These are phyloP conservation scores for Alloscopus bannaensis DNA, from an alignment of 2,888 invertebrate species.

Conservation along the genomic window DNA sequence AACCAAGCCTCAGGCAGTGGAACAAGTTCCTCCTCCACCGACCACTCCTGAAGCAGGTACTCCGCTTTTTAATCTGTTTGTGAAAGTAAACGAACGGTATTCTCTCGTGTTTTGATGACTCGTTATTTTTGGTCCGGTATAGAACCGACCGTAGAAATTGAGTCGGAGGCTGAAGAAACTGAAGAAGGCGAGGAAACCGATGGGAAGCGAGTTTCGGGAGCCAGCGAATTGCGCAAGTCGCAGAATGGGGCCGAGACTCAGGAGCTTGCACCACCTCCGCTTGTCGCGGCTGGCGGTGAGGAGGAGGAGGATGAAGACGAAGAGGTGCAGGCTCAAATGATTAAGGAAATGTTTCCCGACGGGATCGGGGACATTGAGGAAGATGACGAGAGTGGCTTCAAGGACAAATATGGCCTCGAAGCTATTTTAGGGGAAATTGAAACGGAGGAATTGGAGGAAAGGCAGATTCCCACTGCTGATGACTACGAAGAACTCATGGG, in stretches of 20 bases:
- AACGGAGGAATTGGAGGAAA: slow-evolving; percentile 33
- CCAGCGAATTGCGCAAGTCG: no score
- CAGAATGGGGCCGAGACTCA: no score
- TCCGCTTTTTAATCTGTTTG: no score
- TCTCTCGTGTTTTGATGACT: no score
- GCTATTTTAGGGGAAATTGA: slow-evolving; percentile 61
- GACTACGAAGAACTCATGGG: slow-evolving; percentile 41
- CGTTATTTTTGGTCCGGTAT: no score
- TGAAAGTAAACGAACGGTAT: no score
- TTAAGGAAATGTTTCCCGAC: slow-evolving; percentile 50
- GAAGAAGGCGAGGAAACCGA: no score
- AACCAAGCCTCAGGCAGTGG: not conserved
- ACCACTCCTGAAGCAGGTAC: no score
- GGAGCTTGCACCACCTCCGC: not conserved
- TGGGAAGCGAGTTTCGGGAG: no score
- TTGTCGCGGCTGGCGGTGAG: not conserved
- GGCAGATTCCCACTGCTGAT: not conserved
- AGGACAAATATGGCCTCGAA: slow-evolving; percentile 45
- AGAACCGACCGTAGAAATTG: no score
- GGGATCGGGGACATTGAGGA: slow-evolving; percentile 48
- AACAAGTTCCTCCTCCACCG: not conserved
- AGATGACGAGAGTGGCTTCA: slow-evolving; percentile 55
- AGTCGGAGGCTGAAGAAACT: no score
- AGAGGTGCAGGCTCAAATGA: slow-evolving; percentile 2
- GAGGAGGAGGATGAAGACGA: slow-evolving; percentile 3